Evolutionary conservation across 2,888 invertebrate genomes (phyloP), one percentile per base, ranked within the genome.

Genomic region (Mesoligia furuncula): DNA sequence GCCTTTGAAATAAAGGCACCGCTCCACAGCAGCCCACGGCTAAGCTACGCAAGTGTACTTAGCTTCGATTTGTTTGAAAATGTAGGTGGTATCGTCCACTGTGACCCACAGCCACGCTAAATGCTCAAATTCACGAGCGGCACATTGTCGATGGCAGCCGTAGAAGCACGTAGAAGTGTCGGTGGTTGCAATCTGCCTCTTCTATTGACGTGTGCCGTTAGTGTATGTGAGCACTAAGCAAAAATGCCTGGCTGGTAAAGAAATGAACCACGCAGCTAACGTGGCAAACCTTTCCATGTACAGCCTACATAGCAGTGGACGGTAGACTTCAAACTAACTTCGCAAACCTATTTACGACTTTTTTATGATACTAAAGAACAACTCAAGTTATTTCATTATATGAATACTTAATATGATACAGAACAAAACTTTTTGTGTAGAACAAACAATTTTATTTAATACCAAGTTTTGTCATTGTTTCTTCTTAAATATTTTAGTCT

Each of bases 391-490:
- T 45, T 76, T 65, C 27, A 20, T 13, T 11, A 45, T n/a, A 76
- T 65, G 54, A 76, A 75, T 64, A 75, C 17, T 54, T 36, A 45
- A 54, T 75, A 9, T 64, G 64, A 36, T 45, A 17, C 36, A 45
- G 17, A 45, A 48, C 5, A 24, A 36, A 57, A 64, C 9, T 65
- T 7, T 7, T 73, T 7, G 17, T n/a, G 45, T 27, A 11, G 24
- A 64, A 45, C 59, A 62, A 39, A 51, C 72, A 54, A 31, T 45
- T n/a, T 75, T 54, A 36, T 75, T 54, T 75, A 11, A 24, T 36
- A 42, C 20, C 13, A 75, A 75, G 20, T 65, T 36, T 27, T 65
- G 27, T 54, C 75, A 36, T 54, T 75, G 45, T 76, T 75, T 64
- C 7, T 9, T n/a, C 54, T 54, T 64, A 64, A 75, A 75, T 57